Conservation (phyloP, 2,888 invertebrate genomes). For the Neoascia interrupta region DNA sequence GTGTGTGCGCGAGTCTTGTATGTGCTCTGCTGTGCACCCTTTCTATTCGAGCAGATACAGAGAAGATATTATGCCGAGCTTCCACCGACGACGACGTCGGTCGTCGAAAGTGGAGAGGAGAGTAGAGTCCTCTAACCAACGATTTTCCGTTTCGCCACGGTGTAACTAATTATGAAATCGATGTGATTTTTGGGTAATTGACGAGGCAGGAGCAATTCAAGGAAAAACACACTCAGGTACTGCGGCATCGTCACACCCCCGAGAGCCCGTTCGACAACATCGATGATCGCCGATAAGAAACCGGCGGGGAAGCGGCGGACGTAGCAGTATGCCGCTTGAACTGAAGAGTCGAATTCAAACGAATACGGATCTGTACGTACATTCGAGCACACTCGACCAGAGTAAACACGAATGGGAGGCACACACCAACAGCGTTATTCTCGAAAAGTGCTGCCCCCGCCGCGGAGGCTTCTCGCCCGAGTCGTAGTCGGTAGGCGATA, state of each 20-base stretch:
- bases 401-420: slow-evolving; percentile 51
- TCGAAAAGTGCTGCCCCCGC: slow-evolving; percentile 51
- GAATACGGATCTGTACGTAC: slow-evolving; percentile 19
- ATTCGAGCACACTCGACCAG: slow-evolving; percentile 47
- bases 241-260: too few relatives aligned
- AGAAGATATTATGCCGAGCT: slow-evolving; percentile 5
- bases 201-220: too few relatives aligned
- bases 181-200: slow-evolving; percentile 44
- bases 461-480: slow-evolving; percentile 7
- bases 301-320: slow-evolving; percentile 23
- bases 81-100: too few relatives aligned
- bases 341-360: slow-evolving; percentile 26
- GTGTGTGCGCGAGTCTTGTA: slow-evolving; percentile 14
- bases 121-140: slow-evolving; percentile 18
- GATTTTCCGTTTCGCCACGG: slow-evolving; percentile 34
- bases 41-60: slow-evolving; percentile 22
- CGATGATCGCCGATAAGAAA: slow-evolving; percentile 41
- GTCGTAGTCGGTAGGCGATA: neutral
- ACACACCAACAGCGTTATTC: slow-evolving; percentile 50
- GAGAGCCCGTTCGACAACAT: neutral
- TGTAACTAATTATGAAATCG: slow-evolving; percentile 34
- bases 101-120: neutral
- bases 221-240: too few relatives aligned
- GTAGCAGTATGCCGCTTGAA: too few relatives aligned
- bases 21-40: slow-evolving; percentile 29